phyloP scores from a whole-genome alignment of 2,888 invertebrate genomes.

The Dione vanillae region DNA sequence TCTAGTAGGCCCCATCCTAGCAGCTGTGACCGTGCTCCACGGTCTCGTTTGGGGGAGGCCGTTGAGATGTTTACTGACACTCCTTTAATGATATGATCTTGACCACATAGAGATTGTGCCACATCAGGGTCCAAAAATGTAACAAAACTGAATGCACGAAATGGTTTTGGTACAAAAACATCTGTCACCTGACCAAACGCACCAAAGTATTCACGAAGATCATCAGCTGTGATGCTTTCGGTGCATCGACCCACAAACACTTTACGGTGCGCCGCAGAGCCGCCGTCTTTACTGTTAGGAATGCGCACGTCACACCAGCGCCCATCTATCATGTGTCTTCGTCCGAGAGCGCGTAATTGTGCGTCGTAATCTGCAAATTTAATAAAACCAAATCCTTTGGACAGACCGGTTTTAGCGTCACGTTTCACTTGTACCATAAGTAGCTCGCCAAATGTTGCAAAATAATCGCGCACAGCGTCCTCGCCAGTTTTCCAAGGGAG shows the following conservation, averaged over 20 bases:
- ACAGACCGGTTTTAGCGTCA: slow-evolving; percentile 85
- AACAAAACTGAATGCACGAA: slow-evolving; percentile 92
- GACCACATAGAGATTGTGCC: slow-evolving; percentile 91
- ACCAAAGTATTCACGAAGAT: slow-evolving; percentile 90
- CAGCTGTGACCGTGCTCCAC: slow-evolving; percentile 58
- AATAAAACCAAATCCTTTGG: slow-evolving; percentile 90
- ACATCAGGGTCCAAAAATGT: slow-evolving; percentile 92
- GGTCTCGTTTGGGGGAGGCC: slow-evolving; percentile 91
- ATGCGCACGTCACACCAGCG: slow-evolving; percentile 90
- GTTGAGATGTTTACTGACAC: slow-evolving; percentile 94
- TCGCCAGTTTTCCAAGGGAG: slow-evolving; percentile 91
- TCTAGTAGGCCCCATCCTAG: slow-evolving; percentile 71
- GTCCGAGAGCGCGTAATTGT: slow-evolving; percentile 86
- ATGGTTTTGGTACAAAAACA: slow-evolving; percentile 95
- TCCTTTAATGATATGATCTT: slow-evolving; percentile 93
- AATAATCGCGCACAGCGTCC: slow-evolving; percentile 89
- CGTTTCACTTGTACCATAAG: slow-evolving; percentile 85
- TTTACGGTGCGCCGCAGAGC: slow-evolving; percentile 87
- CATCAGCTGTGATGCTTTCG: slow-evolving; percentile 90
- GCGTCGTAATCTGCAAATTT: slow-evolving; percentile 87
- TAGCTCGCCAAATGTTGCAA: slow-evolving; percentile 87
- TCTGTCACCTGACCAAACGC: slow-evolving; percentile 93
- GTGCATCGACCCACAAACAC: slow-evolving; percentile 94
- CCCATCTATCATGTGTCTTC: slow-evolving; percentile 88
- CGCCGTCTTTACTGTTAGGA: slow-evolving; percentile 88